These are phyloP conservation scores for Peromyscus attwateri DNA, from an alignment of 2,797 vertebrate species.

Conservation along the genomic window DNA sequence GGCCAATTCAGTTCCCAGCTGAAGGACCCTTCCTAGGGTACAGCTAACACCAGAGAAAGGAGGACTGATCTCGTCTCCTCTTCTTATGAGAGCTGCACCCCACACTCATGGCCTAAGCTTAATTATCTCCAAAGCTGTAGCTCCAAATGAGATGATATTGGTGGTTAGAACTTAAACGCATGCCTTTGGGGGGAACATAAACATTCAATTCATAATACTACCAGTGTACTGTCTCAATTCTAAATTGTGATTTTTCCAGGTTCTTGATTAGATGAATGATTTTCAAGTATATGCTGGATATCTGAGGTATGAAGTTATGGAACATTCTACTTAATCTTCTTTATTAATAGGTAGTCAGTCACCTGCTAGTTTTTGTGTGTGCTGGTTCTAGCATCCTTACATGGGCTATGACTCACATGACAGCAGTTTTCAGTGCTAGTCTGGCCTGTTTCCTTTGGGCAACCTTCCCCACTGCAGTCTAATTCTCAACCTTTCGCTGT, in stretches of 20 bases:
- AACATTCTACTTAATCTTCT: slow-evolving; percentile 8
- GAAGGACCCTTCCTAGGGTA: not conserved
- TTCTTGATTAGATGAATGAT: slow-evolving; percentile 25
- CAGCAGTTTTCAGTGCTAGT: slow-evolving; percentile 20
- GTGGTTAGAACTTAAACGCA: not conserved
- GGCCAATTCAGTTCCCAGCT: not conserved
- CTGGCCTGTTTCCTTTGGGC: slow-evolving; percentile 24
- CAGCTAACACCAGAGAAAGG: not conserved
- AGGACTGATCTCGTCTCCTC: not conserved
- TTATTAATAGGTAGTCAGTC: not conserved
- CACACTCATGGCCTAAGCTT: not conserved
- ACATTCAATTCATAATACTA: not conserved
- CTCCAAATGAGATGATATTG: not conserved
- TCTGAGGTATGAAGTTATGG: slow-evolving; percentile 18
- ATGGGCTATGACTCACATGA: not conserved
- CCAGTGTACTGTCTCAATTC: slow-evolving; percentile 28
- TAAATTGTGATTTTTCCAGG: slow-evolving; percentile 42
- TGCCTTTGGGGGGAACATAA: not conserved
- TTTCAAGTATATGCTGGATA: slow-evolving; percentile 19
- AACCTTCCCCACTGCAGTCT: not conserved
- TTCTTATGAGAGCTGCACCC: not conserved
- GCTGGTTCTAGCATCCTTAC: not conserved
- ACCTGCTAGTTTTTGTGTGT: not conserved
- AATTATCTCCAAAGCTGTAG: not conserved
- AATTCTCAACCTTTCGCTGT: slow-evolving; percentile 10